A percentile compares a stretch with the other conserved stretches of the same genome.
phyloP scores from a whole-genome alignment of 2,888 invertebrate genomes.

The Clepsis dumicolana region DNA sequence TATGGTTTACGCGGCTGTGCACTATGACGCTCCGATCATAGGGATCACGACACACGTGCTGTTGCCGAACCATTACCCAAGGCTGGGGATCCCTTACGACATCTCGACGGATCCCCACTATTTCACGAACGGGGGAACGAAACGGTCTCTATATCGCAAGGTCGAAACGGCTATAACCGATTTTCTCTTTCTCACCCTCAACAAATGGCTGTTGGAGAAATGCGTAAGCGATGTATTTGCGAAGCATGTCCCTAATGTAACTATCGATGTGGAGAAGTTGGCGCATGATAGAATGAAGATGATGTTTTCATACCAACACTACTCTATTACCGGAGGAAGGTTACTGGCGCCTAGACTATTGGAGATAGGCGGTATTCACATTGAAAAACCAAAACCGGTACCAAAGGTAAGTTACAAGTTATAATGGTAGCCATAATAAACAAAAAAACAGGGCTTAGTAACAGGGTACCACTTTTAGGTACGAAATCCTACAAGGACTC shows the following conservation, averaged over 20 bases:
- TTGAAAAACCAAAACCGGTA: conserved; percentile 58
- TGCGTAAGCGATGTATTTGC: conserved; percentile 66
- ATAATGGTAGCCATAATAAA: conserved; percentile 48
- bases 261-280: conserved; percentile 77
- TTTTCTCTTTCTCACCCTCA: conserved; percentile 53
- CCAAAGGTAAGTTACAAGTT: conserved; percentile 56
- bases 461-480: too few species aligned
- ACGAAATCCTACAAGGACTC: too few species aligned
- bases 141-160: conserved; percentile 61
- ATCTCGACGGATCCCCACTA: conserved; percentile 78
- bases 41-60: conserved; percentile 81
- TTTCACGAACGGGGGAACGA: conserved; percentile 67
- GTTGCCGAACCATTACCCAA: conserved; percentile 77
- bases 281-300: conserved; percentile 79
- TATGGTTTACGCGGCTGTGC: conserved; percentile 66
- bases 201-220: conserved; percentile 61
- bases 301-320: conserved; percentile 87
- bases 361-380: conserved; percentile 87
- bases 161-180: conserved; percentile 59
- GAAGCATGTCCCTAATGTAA: conserved; percentile 70
- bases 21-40: conserved; percentile 79
- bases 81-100: conserved; percentile 80
- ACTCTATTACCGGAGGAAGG: conserved; percentile 83
- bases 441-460: too few species aligned
- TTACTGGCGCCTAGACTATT: conserved; percentile 84